These are phyloP conservation scores for Andricus curvator DNA, from an alignment of 2,888 invertebrate species.

Conservation along the genomic window DNA sequence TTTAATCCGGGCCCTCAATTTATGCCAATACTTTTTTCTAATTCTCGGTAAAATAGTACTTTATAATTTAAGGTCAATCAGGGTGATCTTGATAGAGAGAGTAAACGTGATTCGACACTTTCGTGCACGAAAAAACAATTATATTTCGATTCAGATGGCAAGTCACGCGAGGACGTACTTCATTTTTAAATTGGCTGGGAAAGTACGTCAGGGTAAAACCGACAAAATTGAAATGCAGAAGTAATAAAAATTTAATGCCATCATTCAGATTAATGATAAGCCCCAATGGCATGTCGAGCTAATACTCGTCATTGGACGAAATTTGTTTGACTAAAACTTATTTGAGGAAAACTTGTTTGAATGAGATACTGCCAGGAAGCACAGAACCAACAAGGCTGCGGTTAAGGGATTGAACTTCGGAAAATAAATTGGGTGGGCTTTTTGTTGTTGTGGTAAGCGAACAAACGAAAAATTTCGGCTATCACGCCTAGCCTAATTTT, in stretches of 20 bases:
- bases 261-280: conserved; percentile 32
- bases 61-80: conserved; percentile 25
- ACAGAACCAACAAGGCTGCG: not conserved
- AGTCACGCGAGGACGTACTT: conserved; percentile 37
- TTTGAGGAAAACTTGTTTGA: not conserved
- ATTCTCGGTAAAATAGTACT: not conserved
- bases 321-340: conserved; percentile 17
- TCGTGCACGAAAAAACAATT: conserved; percentile 39
- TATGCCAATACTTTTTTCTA: too few species aligned
- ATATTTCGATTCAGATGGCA: conserved; percentile 37
- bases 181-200: conserved; percentile 51
- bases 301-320: conserved; percentile 5
- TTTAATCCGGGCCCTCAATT: too few species aligned
- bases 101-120: conserved; percentile 40
- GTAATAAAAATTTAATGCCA: conserved; percentile 34
- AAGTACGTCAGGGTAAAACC: conserved; percentile 44
- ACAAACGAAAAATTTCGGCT: conserved; percentile 32
- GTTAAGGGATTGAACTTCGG: conserved; percentile 13
- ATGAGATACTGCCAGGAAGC: not conserved
- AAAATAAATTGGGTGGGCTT: conserved; percentile 22
- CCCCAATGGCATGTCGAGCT: not conserved
- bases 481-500: conserved; percentile 39
- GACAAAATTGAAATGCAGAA: conserved; percentile 38
- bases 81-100: conserved; percentile 8
- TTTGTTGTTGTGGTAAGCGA: conserved; percentile 4